phyloP scores from a whole-genome alignment of 2,888 invertebrate species.

The Endomychus coccineus region DNA sequence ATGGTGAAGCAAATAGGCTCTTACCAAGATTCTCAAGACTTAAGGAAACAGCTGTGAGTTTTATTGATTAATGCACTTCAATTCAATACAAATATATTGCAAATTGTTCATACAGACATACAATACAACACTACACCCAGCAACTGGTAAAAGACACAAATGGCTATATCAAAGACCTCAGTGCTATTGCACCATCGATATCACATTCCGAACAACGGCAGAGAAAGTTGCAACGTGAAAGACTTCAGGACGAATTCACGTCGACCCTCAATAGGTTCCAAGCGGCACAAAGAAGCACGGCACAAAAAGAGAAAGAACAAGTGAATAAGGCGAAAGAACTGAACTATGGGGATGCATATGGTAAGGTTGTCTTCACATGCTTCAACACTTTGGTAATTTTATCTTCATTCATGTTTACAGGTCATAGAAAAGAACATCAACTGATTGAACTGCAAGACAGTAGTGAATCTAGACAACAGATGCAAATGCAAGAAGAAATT shows the following conservation, averaged over 20 bases:
- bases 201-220: conserved; percentile 66
- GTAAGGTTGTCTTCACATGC: too few relatives aligned
- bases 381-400: too few relatives aligned
- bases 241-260: conserved; percentile 88
- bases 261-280: conserved; percentile 83
- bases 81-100: too few relatives aligned
- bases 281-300: conserved; percentile 77
- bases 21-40: conserved; percentile 81
- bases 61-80: too few relatives aligned
- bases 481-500: conserved; percentile 75
- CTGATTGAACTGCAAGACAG: conserved; percentile 59
- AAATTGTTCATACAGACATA: conserved; percentile 76
- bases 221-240: conserved; percentile 79
- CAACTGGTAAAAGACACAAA: conserved; percentile 91
- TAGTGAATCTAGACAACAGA: conserved; percentile 53
- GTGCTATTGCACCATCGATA: conserved; percentile 54
- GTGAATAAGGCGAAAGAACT: conserved; percentile 68
- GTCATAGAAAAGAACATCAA: too few relatives aligned
- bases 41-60: conserved; percentile 81
- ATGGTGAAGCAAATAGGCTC: conserved; percentile 92
- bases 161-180: conserved; percentile 74
- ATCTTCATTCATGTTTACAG: too few relatives aligned
- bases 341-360: conserved; percentile 51
- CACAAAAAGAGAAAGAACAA: conserved; percentile 86
- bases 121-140: conserved; percentile 92